Percentiles rank a stretch among this genome's conserved stretches.
Evolutionary conservation across 2,888 invertebrate genomes (phyloP).

Genomic region (Entomobrya multifasciata): DNA sequence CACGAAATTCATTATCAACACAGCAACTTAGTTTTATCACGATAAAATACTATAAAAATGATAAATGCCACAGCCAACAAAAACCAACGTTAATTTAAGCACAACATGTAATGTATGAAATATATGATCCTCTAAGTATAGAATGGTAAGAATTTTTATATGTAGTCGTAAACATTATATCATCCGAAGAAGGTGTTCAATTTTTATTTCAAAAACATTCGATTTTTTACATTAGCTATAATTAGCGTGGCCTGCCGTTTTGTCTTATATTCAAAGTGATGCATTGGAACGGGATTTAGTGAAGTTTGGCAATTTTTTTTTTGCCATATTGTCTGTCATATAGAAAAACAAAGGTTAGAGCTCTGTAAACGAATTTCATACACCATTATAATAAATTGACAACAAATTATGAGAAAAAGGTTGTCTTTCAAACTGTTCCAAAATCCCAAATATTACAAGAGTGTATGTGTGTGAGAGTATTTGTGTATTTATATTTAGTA

Average conservation of each 20-base stretch:
- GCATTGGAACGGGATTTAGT: no score
- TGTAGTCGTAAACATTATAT: conserved; percentile 61
- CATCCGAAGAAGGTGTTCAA: conserved; percentile 71
- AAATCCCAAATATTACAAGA: conserved; percentile 23
- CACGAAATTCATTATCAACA: not conserved
- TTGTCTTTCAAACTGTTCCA: conserved; percentile 43
- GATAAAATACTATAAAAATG: not conserved
- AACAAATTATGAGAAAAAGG: conserved; percentile 7
- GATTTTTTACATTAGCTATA: not conserved
- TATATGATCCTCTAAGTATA: not conserved
- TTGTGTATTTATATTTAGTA: not conserved
- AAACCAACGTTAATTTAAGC: not conserved
- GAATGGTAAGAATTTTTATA: not conserved
- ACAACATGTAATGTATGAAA: not conserved
- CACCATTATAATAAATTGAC: conserved; percentile 1
- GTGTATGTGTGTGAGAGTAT: not conserved
- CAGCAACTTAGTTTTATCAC: not conserved
- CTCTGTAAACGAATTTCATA: not conserved
- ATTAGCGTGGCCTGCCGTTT: no score
- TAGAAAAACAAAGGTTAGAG: not conserved
- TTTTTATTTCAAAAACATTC: conserved; percentile 36
- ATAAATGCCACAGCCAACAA: not conserved
- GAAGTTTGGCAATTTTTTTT: no score
- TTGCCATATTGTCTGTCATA: no score
- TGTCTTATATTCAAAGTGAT: no score